Evolutionary conservation across 2,797 vertebrate species (phyloP), one percentile per base, ranked within the genome.

Genomic region (Pelodytes ibericus): DNA sequence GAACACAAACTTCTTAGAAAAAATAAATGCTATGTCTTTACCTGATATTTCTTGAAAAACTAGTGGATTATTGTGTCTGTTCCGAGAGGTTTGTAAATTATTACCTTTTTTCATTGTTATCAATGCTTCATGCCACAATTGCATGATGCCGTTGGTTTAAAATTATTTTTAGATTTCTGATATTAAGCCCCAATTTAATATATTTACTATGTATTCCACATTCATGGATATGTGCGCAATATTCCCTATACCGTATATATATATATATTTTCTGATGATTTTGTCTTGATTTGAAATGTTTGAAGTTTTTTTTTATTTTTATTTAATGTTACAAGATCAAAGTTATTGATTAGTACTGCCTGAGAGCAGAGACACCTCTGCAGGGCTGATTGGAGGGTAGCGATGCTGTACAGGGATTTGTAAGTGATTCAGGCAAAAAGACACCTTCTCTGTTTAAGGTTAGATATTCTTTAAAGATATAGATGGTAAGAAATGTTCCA

Each of bases 271-370:
- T 13, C 51, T 51, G 33, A 26, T 71, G 53, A 27, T 60, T 44
- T 60, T 60, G 26, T 63, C 27, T 71, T 68, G 41, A 24, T n/a
- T 30, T 72, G 22, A 41, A 72, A 26, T 56, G 47, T 73, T 68
- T 68, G 63, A 79, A 76, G 59, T 3, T 25, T 62, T 63, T 27
- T 10, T 4, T 4, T 4, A 36, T 36, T 36, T 44, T 44, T 44
- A n/a, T 72, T 67, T 62, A 30, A 72, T 73, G 71, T 22, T 57
- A 57, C 20, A 69, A 63, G 64, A 79, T 79, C 77, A 79, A 79
- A 79, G 71, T 41, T 25, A 79, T 63, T 79, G 77, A 69, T 76
- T 67, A 71, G 47, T 36, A 72, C 67, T 58, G 64, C 58, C 71
- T 72, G 64, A 73, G 62, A 79, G 44, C 58, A 69, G 68, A 61